These are phyloP conservation scores for Syngnathus scovelli DNA, from an alignment of 2,113 vertebrate genomes.

Conservation along the genomic window DNA sequence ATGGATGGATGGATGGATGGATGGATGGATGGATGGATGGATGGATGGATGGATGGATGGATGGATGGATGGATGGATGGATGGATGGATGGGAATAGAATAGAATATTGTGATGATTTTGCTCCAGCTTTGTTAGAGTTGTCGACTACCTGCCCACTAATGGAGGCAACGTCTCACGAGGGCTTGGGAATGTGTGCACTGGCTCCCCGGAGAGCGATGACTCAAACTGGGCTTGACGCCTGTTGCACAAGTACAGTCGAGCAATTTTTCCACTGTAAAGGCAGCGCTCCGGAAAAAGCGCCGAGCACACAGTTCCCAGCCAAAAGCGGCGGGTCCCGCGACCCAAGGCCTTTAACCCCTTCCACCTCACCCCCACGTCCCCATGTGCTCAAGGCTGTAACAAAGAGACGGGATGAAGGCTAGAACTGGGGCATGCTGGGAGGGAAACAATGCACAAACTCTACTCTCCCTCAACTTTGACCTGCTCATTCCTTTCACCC, in stretches of 20 bases:
- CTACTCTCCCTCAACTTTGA: conserved; percentile 23
- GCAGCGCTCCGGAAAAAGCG: conserved; percentile 54
- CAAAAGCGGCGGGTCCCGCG: conserved; percentile 32
- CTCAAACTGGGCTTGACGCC: conserved; percentile 37
- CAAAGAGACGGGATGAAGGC: conserved; percentile 51
- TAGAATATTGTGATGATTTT: background rate
- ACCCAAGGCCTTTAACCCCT: conserved; percentile 32
- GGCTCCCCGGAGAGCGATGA: conserved; percentile 14
- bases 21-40: too few species aligned
- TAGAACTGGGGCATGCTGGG: conserved; percentile 53
- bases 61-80: too few species aligned
- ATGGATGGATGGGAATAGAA: too few species aligned
- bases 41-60: too few species aligned
- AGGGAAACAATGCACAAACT: conserved; percentile 54
- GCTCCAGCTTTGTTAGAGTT: too few species aligned
- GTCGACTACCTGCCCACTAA: background rate
- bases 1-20: too few species aligned
- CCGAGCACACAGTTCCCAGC: conserved; percentile 49
- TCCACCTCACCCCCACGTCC: background rate
- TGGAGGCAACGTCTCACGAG: background rate
- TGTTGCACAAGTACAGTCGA: conserved; percentile 52
- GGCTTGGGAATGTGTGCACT: background rate
- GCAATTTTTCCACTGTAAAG: conserved; percentile 33
- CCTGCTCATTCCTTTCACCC: conserved; percentile 14
- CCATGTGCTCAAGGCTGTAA: conserved; percentile 33